phyloP scores from a whole-genome alignment of 2,888 invertebrate genomes.

The Drymonia ruficornis region DNA sequence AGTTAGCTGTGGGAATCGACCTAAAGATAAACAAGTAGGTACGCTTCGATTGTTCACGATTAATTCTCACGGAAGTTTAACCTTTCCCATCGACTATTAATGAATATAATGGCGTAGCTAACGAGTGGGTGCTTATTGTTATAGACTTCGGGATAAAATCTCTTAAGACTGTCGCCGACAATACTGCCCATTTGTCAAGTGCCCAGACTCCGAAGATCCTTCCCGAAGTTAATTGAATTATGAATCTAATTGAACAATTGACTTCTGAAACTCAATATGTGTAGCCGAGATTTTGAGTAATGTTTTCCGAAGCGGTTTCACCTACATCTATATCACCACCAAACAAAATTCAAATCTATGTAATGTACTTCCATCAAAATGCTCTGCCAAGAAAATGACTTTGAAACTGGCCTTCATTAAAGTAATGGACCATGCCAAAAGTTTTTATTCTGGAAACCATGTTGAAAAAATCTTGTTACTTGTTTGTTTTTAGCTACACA shows the following conservation, averaged over 20 bases:
- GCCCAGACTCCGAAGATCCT: neutral
- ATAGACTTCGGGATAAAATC: slow-evolving; percentile 26
- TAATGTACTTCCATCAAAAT: neutral
- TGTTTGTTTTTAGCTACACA: neutral
- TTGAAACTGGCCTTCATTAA: neutral
- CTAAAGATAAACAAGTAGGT: slow-evolving; percentile 19
- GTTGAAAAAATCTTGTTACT: neutral
- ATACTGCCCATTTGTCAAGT: neutral
- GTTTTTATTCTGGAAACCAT: neutral
- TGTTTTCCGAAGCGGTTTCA: too few species aligned
- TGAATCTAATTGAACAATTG: slow-evolving; percentile 6
- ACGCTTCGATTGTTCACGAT: slow-evolving; percentile 44
- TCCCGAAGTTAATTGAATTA: neutral
- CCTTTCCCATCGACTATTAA: slow-evolving; percentile 58
- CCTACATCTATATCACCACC: neutral
- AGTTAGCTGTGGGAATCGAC: slow-evolving; percentile 26
- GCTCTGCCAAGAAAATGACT: neutral
- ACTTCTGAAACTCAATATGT: slow-evolving; percentile 2
- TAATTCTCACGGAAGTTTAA: slow-evolving; percentile 71
- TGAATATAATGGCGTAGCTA: slow-evolving; percentile 9
- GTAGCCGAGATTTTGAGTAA: neutral
- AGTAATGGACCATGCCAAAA: neutral
- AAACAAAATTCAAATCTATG: too few species aligned
- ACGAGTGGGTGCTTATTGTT: slow-evolving; percentile 16
- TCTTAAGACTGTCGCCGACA: slow-evolving; percentile 7